Evolutionary conservation across 2,888 invertebrate genomes (phyloP).

Genomic region (Caradrina clavipalpis): DNA sequence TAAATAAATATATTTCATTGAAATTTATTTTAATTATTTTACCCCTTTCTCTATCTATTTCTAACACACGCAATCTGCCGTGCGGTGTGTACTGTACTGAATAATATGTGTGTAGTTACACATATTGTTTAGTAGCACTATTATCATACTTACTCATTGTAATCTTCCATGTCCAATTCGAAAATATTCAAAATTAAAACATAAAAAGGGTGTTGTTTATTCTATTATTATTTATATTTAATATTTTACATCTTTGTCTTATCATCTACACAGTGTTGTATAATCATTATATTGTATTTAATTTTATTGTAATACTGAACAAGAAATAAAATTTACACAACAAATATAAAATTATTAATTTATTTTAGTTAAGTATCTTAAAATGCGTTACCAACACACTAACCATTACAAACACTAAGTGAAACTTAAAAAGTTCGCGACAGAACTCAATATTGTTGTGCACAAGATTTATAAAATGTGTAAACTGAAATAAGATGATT

Average conservation of each 20-base stretch:
- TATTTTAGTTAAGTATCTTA: conserved; percentile 44
- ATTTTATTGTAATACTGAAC: conserved; percentile 77
- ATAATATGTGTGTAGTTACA: too few relatives aligned
- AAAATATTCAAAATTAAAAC: conserved; percentile 19
- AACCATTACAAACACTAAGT: conserved; percentile 54
- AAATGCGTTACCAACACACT: conserved; percentile 58
- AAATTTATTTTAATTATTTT: too few relatives aligned
- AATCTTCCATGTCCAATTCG: background rate
- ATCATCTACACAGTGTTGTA: conserved; percentile 77
- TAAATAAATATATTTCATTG: too few relatives aligned
- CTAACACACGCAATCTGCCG: too few relatives aligned
- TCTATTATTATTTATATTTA: conserved; percentile 67
- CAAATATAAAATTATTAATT: conserved; percentile 44
- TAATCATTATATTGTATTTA: conserved; percentile 69
- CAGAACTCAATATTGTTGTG: conserved; percentile 24
- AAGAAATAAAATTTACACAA: conserved; percentile 65
- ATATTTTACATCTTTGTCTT: conserved; percentile 77
- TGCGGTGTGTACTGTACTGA: too few relatives aligned
- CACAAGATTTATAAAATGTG: conserved; percentile 35
- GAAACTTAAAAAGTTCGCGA: conserved; percentile 52
- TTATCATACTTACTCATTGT: too few relatives aligned
- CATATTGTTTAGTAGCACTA: too few relatives aligned
- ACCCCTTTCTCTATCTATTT: too few relatives aligned
- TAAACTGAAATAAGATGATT: conserved; percentile 28
- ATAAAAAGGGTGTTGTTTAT: conserved; percentile 49